Percentiles rank a stretch among this genome's conserved stretches.
Conservation (phyloP, 1,140 invertebrate species). For the Pteromalus puparum region DNA sequence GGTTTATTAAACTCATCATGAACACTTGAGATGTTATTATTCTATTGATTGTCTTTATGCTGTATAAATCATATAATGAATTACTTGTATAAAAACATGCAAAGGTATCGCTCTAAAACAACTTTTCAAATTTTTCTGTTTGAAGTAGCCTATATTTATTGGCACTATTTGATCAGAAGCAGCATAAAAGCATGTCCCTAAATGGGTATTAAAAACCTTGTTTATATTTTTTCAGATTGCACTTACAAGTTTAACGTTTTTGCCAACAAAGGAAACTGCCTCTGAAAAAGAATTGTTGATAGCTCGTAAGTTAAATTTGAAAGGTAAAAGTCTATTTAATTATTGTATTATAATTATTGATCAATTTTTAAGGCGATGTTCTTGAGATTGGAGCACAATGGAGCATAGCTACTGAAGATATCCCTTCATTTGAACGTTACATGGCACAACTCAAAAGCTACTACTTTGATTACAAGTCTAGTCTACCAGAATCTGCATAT, state of each 20-base stretch:
- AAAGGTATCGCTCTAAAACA: neutral
- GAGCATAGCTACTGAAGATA: slow-evolving; percentile 93
- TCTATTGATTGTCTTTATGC: neutral
- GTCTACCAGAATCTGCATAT: slow-evolving; percentile 93
- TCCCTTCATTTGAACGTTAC: slow-evolving; percentile 95
- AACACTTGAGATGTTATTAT: neutral
- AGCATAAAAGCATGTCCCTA: neutral
- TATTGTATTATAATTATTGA: slow-evolving; percentile 30
- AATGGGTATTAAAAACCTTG: neutral
- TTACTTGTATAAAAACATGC: too few species aligned
- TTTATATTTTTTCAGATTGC: slow-evolving; percentile 80
- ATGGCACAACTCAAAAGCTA: slow-evolving; percentile 98
- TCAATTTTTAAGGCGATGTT: slow-evolving; percentile 82
- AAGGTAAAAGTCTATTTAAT: slow-evolving; percentile 33
- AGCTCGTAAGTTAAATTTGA: slow-evolving; percentile 79
- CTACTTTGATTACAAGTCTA: slow-evolving; percentile 96
- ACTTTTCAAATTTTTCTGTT: too few species aligned
- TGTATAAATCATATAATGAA: too few species aligned
- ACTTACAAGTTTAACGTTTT: slow-evolving; percentile 88
- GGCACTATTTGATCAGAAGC: too few species aligned
- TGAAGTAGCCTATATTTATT: too few species aligned
- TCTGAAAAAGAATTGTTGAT: slow-evolving; percentile 91
- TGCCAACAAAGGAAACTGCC: slow-evolving; percentile 89
- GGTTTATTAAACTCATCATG: neutral
- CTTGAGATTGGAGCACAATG: slow-evolving; percentile 97